Evolutionary conservation across 2,797 vertebrate species (phyloP).

Genomic region (Siniperca scherzeri): DNA sequence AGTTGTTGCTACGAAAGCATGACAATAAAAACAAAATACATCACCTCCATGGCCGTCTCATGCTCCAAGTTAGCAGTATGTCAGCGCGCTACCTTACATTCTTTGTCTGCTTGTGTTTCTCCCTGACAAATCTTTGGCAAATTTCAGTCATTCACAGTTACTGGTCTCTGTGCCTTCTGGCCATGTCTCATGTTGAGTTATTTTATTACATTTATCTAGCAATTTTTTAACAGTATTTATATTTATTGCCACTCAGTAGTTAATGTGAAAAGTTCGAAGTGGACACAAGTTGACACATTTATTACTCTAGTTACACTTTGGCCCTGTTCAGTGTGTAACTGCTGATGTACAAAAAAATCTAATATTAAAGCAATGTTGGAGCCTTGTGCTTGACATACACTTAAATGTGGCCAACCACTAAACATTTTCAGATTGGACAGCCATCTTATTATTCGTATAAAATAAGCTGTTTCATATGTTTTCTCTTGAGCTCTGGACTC

Average conservation of each 20-base stretch:
- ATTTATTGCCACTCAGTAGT: conserved; percentile 34
- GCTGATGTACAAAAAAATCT: conserved; percentile 20
- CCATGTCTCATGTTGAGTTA: conserved; percentile 25
- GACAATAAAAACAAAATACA: conserved; percentile 73
- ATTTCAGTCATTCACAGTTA: conserved; percentile 38
- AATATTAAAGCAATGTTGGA: conserved; percentile 14
- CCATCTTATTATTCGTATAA: conserved; percentile 25
- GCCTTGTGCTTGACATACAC: not conserved
- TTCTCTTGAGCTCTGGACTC: conserved; percentile 40
- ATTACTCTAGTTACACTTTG: conserved; percentile 15
- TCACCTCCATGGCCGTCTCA: conserved; percentile 57
- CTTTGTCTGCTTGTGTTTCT: conserved; percentile 62
- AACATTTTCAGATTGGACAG: conserved; percentile 31
- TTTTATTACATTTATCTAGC: conserved; percentile 26
- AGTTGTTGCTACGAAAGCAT: conserved; percentile 74
- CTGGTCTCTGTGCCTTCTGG: conserved; percentile 36
- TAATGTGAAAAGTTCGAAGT: conserved; percentile 22
- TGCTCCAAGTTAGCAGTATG: conserved; percentile 66
- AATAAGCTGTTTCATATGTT: conserved; percentile 50
- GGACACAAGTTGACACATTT: conserved; percentile 1
- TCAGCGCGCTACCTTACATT: conserved; percentile 66
- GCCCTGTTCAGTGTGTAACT: conserved; percentile 20
- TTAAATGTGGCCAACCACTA: conserved; percentile 14
- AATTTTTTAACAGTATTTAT: conserved; percentile 35
- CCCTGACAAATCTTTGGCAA: conserved; percentile 64